phyloP scores from a whole-genome alignment of 2,113 vertebrate species.

The Sinocyclocheilus anshuiensis region DNA sequence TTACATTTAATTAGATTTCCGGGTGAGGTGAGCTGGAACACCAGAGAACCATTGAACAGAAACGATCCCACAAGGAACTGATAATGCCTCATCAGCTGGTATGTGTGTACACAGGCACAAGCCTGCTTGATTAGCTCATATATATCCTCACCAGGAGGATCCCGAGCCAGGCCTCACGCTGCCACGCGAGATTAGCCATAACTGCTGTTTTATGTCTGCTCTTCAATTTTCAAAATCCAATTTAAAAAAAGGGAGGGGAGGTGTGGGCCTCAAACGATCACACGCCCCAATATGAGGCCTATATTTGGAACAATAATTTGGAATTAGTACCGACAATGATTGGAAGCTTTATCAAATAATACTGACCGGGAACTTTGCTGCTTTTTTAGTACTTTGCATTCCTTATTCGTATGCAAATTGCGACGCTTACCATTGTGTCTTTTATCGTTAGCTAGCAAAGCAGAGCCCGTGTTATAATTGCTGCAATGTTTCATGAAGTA shows the following conservation, averaged over 20 bases:
- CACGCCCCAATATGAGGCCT: slow-evolving; percentile 12
- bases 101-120: neutral
- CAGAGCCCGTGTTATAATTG: slow-evolving; percentile 38
- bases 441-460: slow-evolving; percentile 37
- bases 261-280: neutral
- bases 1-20: slow-evolving; percentile 30
- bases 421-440: slow-evolving; percentile 28
- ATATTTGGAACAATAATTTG: slow-evolving; percentile 37
- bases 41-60: slow-evolving; percentile 9
- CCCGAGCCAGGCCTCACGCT: slow-evolving; percentile 17
- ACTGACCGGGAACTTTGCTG: slow-evolving; percentile 19
- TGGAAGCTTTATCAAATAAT: slow-evolving; percentile 24
- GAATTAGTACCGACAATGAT: slow-evolving; percentile 33
- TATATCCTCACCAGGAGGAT: slow-evolving; percentile 37
- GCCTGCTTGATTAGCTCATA: slow-evolving; percentile 43
- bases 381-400: slow-evolving; percentile 26
- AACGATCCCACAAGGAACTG: slow-evolving; percentile 18
- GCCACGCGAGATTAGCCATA: slow-evolving; percentile 25
- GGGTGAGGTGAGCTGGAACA: neutral
- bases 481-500: slow-evolving; percentile 33
- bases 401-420: slow-evolving; percentile 43
- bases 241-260: slow-evolving; percentile 37
- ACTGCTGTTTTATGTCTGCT: slow-evolving; percentile 40
- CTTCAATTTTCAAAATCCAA: slow-evolving; percentile 48
- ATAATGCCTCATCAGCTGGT: slow-evolving; percentile 30